These are phyloP conservation scores for Camelus bactrianus DNA, from an alignment of 2,113 vertebrate species.

Conservation along the genomic window DNA sequence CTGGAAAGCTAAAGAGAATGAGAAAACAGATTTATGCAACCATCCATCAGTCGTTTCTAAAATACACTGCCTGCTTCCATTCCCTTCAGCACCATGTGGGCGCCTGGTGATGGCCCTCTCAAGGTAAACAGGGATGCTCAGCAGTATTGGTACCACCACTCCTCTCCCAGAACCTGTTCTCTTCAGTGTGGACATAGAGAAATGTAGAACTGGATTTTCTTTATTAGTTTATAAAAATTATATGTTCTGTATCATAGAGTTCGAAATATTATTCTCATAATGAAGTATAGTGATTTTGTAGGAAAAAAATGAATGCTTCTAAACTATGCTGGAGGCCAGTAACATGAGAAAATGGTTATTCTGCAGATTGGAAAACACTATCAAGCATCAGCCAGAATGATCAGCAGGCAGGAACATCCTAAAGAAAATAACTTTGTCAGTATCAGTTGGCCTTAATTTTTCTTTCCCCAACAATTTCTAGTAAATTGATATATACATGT, in stretches of 20 bases:
- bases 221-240: neutral
- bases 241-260: neutral
- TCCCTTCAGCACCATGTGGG: neutral
- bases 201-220: neutral
- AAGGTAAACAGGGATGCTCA: neutral
- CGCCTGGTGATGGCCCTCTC: neutral
- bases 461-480: neutral
- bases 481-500: neutral
- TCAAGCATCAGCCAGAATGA: neutral
- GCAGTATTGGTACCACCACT: neutral
- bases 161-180: neutral
- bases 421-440: neutral
- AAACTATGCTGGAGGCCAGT: neutral
- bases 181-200: neutral
- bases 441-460: neutral
- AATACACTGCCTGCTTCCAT: neutral
- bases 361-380: neutral
- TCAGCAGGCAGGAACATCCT: neutral
- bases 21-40: neutral
- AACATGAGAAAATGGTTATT: neutral
- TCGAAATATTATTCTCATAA: constrained; percentile 1
- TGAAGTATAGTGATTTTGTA: neutral
- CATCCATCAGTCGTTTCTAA: neutral
- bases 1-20: neutral
- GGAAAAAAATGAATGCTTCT: neutral